Conservation (phyloP, 1,140 invertebrate genomes). For the Heliothis subflexa region DNA sequence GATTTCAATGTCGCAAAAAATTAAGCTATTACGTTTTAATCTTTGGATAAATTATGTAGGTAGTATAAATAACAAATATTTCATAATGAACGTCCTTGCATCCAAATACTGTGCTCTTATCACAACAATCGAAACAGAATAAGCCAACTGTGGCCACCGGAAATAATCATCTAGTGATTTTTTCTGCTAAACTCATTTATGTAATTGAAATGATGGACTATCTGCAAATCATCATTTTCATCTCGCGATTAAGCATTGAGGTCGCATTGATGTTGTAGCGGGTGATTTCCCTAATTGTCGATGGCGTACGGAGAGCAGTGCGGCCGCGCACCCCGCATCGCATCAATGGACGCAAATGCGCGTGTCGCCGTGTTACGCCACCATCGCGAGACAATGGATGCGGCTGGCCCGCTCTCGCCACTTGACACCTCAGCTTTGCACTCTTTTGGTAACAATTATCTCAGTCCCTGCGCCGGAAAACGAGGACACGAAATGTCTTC, state of each 20-base stretch:
- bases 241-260: conserved; percentile 78
- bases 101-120: conserved; percentile 64
- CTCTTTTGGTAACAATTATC: conserved; percentile 72
- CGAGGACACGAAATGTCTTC: conserved; percentile 51
- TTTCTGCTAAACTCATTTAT: conserved; percentile 71
- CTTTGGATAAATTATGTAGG: neutral
- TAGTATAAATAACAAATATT: conserved; percentile 8
- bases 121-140: conserved; percentile 64
- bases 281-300: conserved; percentile 71
- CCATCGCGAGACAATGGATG: conserved; percentile 68
- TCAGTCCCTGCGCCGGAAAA: conserved; percentile 64
- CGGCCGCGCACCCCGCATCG: conserved; percentile 51
- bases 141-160: conserved; percentile 73
- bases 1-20: no score
- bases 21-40: no score
- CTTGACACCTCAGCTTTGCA: conserved; percentile 64
- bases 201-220: conserved; percentile 72
- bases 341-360: conserved; percentile 80
- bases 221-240: conserved; percentile 75
- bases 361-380: conserved; percentile 82
- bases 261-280: conserved; percentile 69
- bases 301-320: conserved; percentile 50
- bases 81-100: conserved; percentile 65
- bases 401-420: conserved; percentile 61
- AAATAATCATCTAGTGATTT: conserved; percentile 80